Evolutionary conservation across 2,888 invertebrate species (phyloP).

Genomic region (Rhamnusium bicolor): DNA sequence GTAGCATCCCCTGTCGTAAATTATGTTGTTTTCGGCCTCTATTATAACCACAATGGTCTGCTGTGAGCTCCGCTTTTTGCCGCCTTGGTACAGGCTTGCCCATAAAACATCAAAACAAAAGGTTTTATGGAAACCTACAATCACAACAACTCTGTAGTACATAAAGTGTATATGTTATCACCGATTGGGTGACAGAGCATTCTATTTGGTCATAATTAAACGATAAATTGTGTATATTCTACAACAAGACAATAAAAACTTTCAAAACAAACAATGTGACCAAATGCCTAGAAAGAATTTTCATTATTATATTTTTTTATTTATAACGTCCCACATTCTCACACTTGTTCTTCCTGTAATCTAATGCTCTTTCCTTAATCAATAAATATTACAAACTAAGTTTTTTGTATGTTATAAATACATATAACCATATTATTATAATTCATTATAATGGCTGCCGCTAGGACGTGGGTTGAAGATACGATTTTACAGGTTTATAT

Average conservation of each 20-base stretch:
- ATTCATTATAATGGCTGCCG: too few relatives aligned
- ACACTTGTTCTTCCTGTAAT: not conserved
- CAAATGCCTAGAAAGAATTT: not conserved
- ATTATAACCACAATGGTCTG: constrained; percentile 54
- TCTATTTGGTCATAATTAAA: constrained; percentile 20
- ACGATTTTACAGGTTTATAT: too few relatives aligned
- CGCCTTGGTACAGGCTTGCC: constrained; percentile 41
- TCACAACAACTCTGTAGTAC: constrained; percentile 52
- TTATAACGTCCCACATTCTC: not conserved
- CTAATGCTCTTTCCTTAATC: not conserved
- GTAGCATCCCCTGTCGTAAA: constrained; percentile 69
- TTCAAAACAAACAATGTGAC: not conserved
- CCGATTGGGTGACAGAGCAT: constrained; percentile 16
- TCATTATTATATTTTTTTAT: not conserved
- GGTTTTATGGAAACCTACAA: constrained; percentile 45
- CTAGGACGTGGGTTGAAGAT: too few relatives aligned
- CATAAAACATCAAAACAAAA: constrained; percentile 55
- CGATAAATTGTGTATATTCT: not conserved
- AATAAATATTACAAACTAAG: too few relatives aligned
- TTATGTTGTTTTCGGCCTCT: constrained; percentile 70
- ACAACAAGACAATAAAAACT: not conserved
- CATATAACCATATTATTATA: too few relatives aligned
- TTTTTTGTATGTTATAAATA: too few relatives aligned
- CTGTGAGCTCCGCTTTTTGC: constrained; percentile 48
- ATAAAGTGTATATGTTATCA: constrained; percentile 51